These are phyloP conservation scores for Megathymus violae DNA, from an alignment of 1,140 invertebrate genomes.

Conservation along the genomic window DNA sequence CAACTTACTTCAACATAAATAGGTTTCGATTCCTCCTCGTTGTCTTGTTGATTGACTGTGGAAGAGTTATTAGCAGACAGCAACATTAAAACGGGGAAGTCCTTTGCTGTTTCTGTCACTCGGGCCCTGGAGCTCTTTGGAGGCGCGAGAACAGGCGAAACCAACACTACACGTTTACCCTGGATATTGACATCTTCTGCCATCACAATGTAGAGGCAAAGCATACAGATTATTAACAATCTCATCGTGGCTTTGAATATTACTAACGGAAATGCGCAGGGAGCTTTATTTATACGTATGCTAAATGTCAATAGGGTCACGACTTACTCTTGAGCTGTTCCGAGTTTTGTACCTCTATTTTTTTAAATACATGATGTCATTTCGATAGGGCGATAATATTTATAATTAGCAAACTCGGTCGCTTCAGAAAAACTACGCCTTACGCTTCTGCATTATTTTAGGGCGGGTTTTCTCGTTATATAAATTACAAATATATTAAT, in stretches of 20 bases:
- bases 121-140: constrained; percentile 49
- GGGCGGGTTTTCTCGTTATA: too few relatives aligned
- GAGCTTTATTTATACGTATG: constrained; percentile 34
- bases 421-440: too few relatives aligned
- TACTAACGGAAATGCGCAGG: constrained; percentile 29
- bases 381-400: not conserved
- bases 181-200: constrained; percentile 13
- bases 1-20: constrained; percentile 70
- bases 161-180: constrained; percentile 43
- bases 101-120: constrained; percentile 66
- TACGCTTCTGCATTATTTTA: too few relatives aligned
- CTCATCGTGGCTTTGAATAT: constrained; percentile 35
- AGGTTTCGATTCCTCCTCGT: constrained; percentile 37
- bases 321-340: constrained; percentile 17
- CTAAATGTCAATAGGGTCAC: constrained; percentile 37
- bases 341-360: constrained; percentile 12
- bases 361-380: constrained; percentile 13
- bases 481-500: too few relatives aligned
- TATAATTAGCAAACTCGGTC: too few relatives aligned
- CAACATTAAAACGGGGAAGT: constrained; percentile 64
- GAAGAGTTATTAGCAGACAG: constrained; percentile 44
- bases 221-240: constrained; percentile 28
- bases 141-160: constrained; percentile 61
- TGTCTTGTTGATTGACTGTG: constrained; percentile 31
- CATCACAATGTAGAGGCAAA: not conserved